Evolutionary conservation across 2,113 vertebrate species (phyloP).

Genomic region (Jaculus jaculus): DNA sequence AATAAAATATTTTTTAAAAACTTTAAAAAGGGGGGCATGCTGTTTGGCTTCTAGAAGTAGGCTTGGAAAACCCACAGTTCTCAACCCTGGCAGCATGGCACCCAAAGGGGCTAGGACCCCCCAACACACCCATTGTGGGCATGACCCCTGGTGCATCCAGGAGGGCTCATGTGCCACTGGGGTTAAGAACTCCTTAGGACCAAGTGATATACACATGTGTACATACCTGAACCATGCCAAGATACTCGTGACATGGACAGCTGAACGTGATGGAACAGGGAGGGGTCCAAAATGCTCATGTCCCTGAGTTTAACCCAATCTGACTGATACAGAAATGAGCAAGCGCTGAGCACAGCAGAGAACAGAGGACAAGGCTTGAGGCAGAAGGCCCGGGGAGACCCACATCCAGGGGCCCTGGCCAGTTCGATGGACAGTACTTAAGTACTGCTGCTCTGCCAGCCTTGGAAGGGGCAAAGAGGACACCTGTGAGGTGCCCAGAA

Average conservation of each 20-base stretch:
- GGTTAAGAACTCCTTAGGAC: not conserved
- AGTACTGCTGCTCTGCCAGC: too few relatives aligned
- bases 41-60: not conserved
- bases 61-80: not conserved
- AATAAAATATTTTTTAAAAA: too few relatives aligned
- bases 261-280: fast-evolving
- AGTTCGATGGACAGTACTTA: fast-evolving
- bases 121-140: not conserved
- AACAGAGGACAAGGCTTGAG: too few relatives aligned
- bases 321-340: too few relatives aligned
- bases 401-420: not conserved
- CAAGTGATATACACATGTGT: too few relatives aligned
- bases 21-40: too few relatives aligned
- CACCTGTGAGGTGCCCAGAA: not conserved
- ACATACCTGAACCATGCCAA: not conserved
- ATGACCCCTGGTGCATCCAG: too few relatives aligned
- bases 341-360: too few relatives aligned
- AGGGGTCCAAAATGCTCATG: too few relatives aligned
- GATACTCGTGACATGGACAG: not conserved
- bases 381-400: fast-evolving
- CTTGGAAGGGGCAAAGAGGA: too few relatives aligned
- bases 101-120: not conserved
- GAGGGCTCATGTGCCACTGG: fast-evolving
- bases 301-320: too few relatives aligned
- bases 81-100: not conserved